Base-by-base conservation (phyloP, 2,888 invertebrate genomes). In the Dilophus febrilis region DNA sequence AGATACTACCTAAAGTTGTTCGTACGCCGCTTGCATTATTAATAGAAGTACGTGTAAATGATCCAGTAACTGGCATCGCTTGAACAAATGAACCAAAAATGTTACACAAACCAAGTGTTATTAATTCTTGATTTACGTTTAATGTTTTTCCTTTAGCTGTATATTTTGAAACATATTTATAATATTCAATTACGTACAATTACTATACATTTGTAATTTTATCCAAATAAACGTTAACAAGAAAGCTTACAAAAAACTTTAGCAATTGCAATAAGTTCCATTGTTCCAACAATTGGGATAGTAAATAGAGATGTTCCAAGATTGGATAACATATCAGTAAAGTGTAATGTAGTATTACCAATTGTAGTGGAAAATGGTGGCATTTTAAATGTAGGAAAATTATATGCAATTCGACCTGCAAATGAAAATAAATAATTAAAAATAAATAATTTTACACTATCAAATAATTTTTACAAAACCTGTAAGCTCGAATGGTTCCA, bases 241-340 rank as follows among this genome's bases (percentile, higher is more conserved):
- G 4, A 22, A 22, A 22, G 56, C 67, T 68, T 58, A 81, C 82
- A 74, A 58, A 92, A 91, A 18, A 88, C 87, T 66, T 91, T 92
- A 62, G 88, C 91, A 50, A 92, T 87, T 14, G 92, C 85, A 48
- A 92, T 85, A 52, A 85, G 83, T 59, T 92, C 92, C 61, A 94
- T 73, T 30, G 92, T 66, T 14, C 84, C 83, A 51, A 92, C 77
- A 22, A 94, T 64, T 2, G 92, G 90, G 37, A 92, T 73, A 17
- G 92, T 86, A 40, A 84, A 65, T 38, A 92, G 66, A 19, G 88
- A 88, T 27, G 84, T 79, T 37, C 88, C 86, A 55, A 92, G 69
- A 59, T 80, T 74, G 44, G 78, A 68, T 37, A 79, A 66, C 76
- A 87, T 84, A 34, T 83, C 77, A 16, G 72, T 49, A 56, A 85